A percentile compares a stretch with the other conserved stretches of the same genome.
Conservation (phyloP, 2,888 invertebrate genomes). For the Eristalinus sepulchralis region DNA sequence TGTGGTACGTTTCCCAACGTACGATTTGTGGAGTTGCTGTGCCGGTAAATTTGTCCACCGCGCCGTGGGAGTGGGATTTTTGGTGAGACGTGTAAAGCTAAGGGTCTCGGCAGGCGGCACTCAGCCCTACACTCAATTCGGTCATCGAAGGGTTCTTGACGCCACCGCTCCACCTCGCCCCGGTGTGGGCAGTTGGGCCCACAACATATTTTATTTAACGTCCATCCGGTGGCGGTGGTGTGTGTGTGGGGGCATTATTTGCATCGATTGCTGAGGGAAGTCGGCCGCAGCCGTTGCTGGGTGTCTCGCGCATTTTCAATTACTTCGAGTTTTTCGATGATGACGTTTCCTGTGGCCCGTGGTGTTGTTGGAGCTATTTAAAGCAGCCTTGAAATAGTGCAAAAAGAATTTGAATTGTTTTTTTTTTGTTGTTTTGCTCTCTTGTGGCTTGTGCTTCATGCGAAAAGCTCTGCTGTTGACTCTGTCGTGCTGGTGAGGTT, state of each 20-base stretch:
- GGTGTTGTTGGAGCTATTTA: slow-evolving; percentile 54
- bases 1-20: slow-evolving; percentile 70
- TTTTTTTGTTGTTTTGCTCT: too few relatives aligned
- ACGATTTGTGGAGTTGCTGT: slow-evolving; percentile 64
- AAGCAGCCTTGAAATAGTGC: slow-evolving; percentile 17
- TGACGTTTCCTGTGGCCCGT: slow-evolving; percentile 34
- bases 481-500: neutral
- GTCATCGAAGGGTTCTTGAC: slow-evolving; percentile 68
- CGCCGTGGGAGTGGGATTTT: neutral
- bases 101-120: slow-evolving; percentile 32
- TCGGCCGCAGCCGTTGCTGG: neutral
- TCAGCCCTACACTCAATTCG: slow-evolving; percentile 62
- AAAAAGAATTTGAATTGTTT: neutral
- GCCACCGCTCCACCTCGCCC: neutral
- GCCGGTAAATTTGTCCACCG: slow-evolving; percentile 53
- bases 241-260: slow-evolving; percentile 43
- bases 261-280: slow-evolving; percentile 1
- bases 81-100: slow-evolving; percentile 63
- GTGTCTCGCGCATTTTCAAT: slow-evolving; percentile 47
- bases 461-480: neutral
- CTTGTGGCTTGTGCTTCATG: neutral
- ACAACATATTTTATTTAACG: slow-evolving; percentile 66
- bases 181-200: slow-evolving; percentile 37
- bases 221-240: slow-evolving; percentile 39
- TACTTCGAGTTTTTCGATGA: slow-evolving; percentile 27